Conservation (phyloP, 2,797 vertebrate species). For the Myotis pilosus region DNA sequence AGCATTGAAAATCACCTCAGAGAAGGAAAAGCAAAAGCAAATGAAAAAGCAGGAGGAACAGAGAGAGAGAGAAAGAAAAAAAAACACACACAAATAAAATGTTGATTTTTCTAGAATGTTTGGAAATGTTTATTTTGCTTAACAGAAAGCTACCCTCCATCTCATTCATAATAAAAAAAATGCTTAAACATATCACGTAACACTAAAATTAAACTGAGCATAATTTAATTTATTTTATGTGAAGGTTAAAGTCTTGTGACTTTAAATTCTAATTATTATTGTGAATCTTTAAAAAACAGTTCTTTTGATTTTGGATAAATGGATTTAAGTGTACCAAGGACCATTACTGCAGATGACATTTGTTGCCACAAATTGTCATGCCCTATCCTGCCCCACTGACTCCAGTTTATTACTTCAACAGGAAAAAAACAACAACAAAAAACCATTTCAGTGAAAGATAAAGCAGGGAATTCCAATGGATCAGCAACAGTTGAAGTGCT, state of each 20-base stretch:
- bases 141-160: neutral
- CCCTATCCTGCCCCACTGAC: neutral
- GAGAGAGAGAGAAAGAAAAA: neutral
- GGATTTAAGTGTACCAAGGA: neutral
- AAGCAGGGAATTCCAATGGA: conserved; percentile 69
- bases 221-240: neutral
- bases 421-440: neutral
- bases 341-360: neutral
- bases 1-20: neutral
- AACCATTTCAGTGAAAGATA: conserved; percentile 18
- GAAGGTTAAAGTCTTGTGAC: neutral
- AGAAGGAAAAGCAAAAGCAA: neutral
- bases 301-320: neutral
- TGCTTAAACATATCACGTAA: neutral
- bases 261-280: conserved; percentile 34
- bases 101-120: neutral
- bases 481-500: conserved; percentile 49
- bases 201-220: neutral
- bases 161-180: neutral
- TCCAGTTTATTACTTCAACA: conserved; percentile 13
- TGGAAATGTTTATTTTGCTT: neutral
- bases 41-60: neutral
- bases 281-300: neutral
- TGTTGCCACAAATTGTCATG: neutral
- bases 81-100: neutral